Evolutionary conservation across 1,140 invertebrate genomes (phyloP).

Genomic region (Diploscapter pachys): DNA sequence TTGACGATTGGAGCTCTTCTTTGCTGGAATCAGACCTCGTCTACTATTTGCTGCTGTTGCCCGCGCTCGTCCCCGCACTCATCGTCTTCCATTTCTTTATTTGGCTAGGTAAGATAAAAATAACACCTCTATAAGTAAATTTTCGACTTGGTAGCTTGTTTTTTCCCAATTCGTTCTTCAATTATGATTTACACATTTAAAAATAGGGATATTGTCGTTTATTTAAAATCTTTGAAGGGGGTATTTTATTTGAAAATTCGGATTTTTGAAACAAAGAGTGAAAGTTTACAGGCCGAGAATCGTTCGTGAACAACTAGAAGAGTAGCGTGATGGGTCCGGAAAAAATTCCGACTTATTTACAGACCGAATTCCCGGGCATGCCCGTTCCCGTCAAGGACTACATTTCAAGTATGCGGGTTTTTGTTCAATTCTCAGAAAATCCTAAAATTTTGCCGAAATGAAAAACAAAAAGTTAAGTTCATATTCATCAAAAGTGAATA

Average conservation of each 20-base stretch:
- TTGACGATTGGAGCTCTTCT: slow-evolving; percentile 30
- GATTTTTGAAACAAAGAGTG: not conserved
- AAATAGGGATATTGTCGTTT: not conserved
- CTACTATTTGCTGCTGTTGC: slow-evolving; percentile 33
- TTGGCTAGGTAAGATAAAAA: slow-evolving; percentile 29
- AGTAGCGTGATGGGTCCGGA: slow-evolving; percentile 26
- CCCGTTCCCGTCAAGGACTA: slow-evolving; percentile 35
- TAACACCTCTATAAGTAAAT: not conserved
- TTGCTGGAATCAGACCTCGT: slow-evolving; percentile 20
- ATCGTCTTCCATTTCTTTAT: slow-evolving; percentile 36
- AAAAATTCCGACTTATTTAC: slow-evolving; percentile 30
- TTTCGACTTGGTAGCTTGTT: too few relatives aligned
- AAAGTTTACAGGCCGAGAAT: slow-evolving; percentile 25
- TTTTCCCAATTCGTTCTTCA: not conserved
- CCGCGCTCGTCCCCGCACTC: slow-evolving; percentile 34
- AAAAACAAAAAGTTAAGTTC: too few relatives aligned
- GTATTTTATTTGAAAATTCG: not conserved
- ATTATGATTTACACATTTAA: not conserved
- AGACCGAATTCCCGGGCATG: slow-evolving; percentile 32
- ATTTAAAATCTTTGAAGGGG: slow-evolving; percentile 4
- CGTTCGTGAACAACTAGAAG: slow-evolving; percentile 39
- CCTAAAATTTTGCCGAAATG: too few relatives aligned
- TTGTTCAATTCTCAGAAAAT: too few relatives aligned
- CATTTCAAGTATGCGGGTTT: slow-evolving; percentile 11
- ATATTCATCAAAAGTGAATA: too few relatives aligned